Base-by-base conservation (phyloP, 2,888 invertebrate species). In the Agriopis marginaria region DNA sequence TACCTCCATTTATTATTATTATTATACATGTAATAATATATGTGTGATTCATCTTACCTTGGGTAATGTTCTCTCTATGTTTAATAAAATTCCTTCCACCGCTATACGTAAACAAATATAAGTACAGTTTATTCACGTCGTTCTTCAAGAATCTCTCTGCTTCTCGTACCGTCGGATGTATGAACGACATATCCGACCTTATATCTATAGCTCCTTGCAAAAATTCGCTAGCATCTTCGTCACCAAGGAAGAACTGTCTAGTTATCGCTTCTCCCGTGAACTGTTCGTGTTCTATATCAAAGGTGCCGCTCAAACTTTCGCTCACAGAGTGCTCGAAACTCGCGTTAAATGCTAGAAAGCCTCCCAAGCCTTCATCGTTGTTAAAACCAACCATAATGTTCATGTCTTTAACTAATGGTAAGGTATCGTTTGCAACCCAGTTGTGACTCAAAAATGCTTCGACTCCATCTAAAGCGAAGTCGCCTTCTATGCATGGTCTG, bases 201-300 rank as follows among this genome's bases (percentile, higher is more conserved):
- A 87, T 84, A 17, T 82, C 76, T 0, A 72, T 75, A 0, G 86
- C 56, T 2, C 76, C 73, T 17, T 69, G 75, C 40, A 74, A 70
- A 12, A 72, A 61, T 3, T 75, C 72, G 7, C 73, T 56, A 58
- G 84, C 72, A 6, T 76, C 73, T 68, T 82, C 75, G 49, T 88
- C 88, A 0, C 87, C 89, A 7, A 89, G 82, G 49, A 89, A 90
- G 64, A 87, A 90, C 39, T 84, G 79, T 62, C 79, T 72, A 3
- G 84, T 73, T 73, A 77, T 63, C 63, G 77, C 78, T 63, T 74
- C 76, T 66, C 77, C 76, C 47, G 32, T 56, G 40, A 80, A 75
- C 6, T 80, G 70, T 40, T 78, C 75, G 23, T 75, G 45, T 9
- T 79, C 76, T 14, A 83, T 79, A 51, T 79, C 77, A 60, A 86